Conservation (phyloP, 2,113 vertebrate species). For the Sterrhoptilus dennistouni region DNA sequence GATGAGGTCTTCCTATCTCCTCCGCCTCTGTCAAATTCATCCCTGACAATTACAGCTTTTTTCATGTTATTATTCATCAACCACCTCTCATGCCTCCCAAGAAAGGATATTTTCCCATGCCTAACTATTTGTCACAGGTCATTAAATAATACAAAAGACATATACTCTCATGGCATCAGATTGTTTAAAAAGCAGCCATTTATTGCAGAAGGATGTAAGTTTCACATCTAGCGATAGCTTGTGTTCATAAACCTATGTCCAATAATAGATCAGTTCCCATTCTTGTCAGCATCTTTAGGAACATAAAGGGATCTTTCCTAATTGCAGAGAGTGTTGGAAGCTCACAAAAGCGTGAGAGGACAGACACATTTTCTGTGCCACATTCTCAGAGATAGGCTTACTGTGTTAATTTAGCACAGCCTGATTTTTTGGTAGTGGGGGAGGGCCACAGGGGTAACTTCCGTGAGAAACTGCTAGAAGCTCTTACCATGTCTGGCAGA, state of each 20-base stretch:
- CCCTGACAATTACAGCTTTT: not conserved
- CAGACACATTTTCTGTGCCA: not conserved
- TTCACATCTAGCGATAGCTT: not conserved
- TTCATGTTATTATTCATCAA: not conserved
- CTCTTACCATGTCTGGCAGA: too few species aligned
- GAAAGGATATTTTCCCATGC: not conserved
- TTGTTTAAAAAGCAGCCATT: not conserved
- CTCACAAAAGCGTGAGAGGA: not conserved
- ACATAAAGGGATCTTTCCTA: not conserved
- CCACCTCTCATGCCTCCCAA: not conserved
- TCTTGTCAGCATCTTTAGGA: not conserved
- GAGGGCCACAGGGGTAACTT: not conserved
- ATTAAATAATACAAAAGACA: not conserved
- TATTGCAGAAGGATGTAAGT: not conserved
- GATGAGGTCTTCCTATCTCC: not conserved
- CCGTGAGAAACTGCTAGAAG: not conserved
- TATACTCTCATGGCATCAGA: fast-evolving
- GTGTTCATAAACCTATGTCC: not conserved
- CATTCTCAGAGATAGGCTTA: not conserved
- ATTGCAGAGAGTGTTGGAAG: not conserved
- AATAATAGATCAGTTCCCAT: not conserved
- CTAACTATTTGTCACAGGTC: not conserved
- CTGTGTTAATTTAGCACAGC: not conserved
- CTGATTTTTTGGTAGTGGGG: not conserved
- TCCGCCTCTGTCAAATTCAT: not conserved